Evolutionary conservation across 2,113 vertebrate genomes (phyloP).

Genomic region (Microcebus jonahi): DNA sequence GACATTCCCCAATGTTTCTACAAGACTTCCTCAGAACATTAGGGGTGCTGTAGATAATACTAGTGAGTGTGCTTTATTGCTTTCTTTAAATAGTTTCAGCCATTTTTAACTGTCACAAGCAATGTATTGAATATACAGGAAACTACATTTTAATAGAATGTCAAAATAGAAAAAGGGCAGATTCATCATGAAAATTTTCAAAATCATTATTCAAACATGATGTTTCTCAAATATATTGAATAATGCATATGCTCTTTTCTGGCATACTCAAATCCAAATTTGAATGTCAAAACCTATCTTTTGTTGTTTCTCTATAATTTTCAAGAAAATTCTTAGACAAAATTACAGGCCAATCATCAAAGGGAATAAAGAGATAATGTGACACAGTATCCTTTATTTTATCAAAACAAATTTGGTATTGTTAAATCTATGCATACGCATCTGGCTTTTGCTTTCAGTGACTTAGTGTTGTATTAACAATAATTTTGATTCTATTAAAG

Average conservation of each 20-base stretch:
- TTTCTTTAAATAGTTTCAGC: neutral
- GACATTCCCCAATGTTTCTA: neutral
- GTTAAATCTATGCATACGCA: neutral
- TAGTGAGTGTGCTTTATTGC: neutral
- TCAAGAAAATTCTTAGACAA: conserved; percentile 36
- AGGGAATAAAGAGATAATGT: neutral
- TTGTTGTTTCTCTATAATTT: conserved; percentile 53
- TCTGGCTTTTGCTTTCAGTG: neutral
- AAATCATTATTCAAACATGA: conserved; percentile 21
- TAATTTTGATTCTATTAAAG: conserved; percentile 4
- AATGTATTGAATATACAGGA: neutral
- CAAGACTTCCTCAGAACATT: neutral
- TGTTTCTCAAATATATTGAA: conserved; percentile 31
- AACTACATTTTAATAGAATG: neutral
- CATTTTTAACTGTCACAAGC: neutral
- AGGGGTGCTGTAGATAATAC: neutral
- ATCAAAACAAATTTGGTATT: conserved; percentile 37
- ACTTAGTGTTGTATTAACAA: neutral
- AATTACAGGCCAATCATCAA: conserved; percentile 43
- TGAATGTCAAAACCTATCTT: conserved; percentile 14
- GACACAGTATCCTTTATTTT: neutral
- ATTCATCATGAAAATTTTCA: conserved; percentile 30
- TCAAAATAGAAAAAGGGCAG: neutral
- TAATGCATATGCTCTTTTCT: neutral
- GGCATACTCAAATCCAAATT: neutral